Evolutionary conservation across 2,113 vertebrate species (phyloP).

Genomic region (Sorex araneus): DNA sequence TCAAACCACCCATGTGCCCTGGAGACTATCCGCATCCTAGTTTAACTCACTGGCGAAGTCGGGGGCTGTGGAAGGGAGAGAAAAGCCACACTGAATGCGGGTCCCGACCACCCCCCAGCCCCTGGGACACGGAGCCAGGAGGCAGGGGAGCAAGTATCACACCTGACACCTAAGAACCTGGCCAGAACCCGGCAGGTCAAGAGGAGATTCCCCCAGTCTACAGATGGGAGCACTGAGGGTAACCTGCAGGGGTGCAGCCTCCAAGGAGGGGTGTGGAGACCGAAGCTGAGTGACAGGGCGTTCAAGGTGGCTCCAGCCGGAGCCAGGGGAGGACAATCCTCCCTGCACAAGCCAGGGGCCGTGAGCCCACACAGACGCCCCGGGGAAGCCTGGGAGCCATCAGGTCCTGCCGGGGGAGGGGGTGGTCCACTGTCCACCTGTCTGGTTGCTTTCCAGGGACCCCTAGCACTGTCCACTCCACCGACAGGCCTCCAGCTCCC

Average conservation of each 20-base stretch:
- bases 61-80: neutral
- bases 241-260: too few species aligned
- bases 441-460: conserved; percentile 37
- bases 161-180: neutral
- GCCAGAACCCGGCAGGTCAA: neutral
- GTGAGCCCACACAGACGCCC: neutral
- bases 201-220: neutral
- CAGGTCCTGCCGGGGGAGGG: neutral
- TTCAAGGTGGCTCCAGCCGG: neutral
- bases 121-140: neutral
- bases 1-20: neutral
- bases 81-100: too few species aligned
- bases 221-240: neutral
- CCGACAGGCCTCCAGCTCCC: neutral
- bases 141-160: neutral
- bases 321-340: neutral
- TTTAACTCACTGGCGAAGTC: neutral
- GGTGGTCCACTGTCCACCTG: neutral
- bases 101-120: too few species aligned
- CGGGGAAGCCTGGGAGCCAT: neutral
- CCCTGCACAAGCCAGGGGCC: neutral
- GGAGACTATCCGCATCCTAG: neutral
- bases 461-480: neutral
- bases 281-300: neutral
- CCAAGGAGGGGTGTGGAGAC: too few species aligned